phyloP scores from a whole-genome alignment of 2,113 vertebrate genomes.

The Cisticola juncidis region DNA sequence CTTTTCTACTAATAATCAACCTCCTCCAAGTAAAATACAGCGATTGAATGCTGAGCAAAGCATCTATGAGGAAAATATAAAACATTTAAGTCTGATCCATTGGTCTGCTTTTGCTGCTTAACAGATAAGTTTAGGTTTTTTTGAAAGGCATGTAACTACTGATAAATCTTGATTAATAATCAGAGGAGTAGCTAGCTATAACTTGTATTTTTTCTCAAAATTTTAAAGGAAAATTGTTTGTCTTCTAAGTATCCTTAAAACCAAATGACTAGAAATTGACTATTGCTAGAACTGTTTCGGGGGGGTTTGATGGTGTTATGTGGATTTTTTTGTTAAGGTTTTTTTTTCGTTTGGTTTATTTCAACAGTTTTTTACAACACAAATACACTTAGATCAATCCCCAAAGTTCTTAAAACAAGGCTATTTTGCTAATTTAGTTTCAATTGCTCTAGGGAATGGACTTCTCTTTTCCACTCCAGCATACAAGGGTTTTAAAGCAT shows the following conservation, averaged over 20 bases:
- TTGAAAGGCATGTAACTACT: neutral
- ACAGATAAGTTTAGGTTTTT: neutral
- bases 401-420: neutral
- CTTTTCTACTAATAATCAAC: neutral
- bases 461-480: neutral
- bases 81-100: neutral
- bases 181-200: neutral
- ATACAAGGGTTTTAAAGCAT: neutral
- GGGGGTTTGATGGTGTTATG: rapidly evolving
- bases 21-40: neutral
- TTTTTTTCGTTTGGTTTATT: neutral
- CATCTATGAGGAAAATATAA: neutral
- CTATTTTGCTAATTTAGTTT: neutral
- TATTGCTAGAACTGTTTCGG: neutral
- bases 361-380: neutral
- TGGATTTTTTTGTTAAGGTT: neutral
- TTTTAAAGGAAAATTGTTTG: neutral
- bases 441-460: neutral
- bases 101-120: neutral
- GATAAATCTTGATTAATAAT: neutral
- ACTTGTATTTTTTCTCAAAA: neutral
- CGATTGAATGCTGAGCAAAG: neutral
- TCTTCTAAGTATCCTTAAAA: neutral
- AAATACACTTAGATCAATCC: neutral
- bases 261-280: neutral